Evolutionary conservation across 2,113 vertebrate genomes (phyloP).

Genomic region (Pterophyllum scalare): DNA sequence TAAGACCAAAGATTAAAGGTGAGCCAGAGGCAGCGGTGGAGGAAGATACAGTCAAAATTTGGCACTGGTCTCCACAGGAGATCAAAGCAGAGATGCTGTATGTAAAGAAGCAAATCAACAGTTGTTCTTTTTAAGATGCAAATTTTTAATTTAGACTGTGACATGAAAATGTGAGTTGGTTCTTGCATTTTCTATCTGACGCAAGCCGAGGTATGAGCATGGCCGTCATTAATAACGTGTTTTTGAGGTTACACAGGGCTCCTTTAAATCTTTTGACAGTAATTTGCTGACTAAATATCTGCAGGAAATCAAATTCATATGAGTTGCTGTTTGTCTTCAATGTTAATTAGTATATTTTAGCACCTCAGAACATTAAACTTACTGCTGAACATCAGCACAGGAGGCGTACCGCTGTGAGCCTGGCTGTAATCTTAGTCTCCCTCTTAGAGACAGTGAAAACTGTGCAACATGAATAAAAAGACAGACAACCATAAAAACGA

Average conservation of each 20-base stretch:
- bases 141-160: no score
- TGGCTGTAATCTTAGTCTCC: background rate
- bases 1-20: background rate
- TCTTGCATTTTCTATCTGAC: background rate
- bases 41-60: background rate
- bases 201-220: background rate
- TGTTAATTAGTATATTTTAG: background rate
- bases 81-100: background rate
- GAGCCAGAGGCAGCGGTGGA: background rate
- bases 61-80: background rate
- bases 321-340: background rate
- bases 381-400: background rate
- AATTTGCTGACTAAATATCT: slow-evolving; percentile 1
- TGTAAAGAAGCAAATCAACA: background rate
- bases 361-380: background rate
- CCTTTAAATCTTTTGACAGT: background rate
- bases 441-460: background rate
- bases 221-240: background rate
- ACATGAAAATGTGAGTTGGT: background rate
- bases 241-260: background rate
- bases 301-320: background rate
- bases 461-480: slow-evolving; percentile 13
- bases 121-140: background rate
- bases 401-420: background rate
- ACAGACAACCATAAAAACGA: slow-evolving; percentile 16